A percentile compares a stretch with the other conserved stretches of the same genome.
phyloP scores from a whole-genome alignment of 2,113 vertebrate species.

The Dicentrarchus labrax region DNA sequence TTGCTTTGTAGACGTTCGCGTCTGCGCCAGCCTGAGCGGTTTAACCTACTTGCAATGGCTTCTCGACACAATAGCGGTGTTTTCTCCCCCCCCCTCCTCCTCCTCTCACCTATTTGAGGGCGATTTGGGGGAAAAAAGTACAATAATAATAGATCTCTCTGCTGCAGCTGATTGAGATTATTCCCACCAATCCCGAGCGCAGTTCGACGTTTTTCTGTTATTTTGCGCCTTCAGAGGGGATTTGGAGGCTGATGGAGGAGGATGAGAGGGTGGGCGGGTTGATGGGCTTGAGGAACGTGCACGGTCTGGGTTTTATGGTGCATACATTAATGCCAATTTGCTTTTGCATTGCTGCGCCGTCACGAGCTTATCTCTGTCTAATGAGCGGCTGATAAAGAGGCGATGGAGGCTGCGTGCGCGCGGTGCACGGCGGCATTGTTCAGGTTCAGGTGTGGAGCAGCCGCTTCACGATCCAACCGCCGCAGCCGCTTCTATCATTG shows the following conservation, averaged over 20 bases:
- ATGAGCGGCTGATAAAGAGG: constrained; percentile 33
- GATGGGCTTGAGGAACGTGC: neutral
- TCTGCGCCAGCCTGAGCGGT: constrained; percentile 82
- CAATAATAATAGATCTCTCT: no score
- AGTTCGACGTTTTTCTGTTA: neutral
- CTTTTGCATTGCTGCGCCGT: constrained; percentile 33
- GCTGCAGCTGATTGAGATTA: constrained; percentile 4
- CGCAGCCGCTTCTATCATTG: constrained; percentile 41
- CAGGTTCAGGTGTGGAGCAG: constrained; percentile 61
- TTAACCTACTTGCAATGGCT: constrained; percentile 78
- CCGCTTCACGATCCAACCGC: constrained; percentile 27
- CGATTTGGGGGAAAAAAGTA: neutral
- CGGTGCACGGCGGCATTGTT: constrained; percentile 59
- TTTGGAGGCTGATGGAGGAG: constrained; percentile 6
- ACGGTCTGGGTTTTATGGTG: constrained; percentile 47
- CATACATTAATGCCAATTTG: constrained; percentile 55
- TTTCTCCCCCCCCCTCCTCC: neutral
- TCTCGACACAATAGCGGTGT: constrained; percentile 72
- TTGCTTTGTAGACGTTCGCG: constrained; percentile 45
- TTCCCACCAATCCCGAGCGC: constrained; percentile 3
- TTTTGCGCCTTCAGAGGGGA: constrained; percentile 12
- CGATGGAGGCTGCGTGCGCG: constrained; percentile 28
- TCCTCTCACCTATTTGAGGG: constrained; percentile 8
- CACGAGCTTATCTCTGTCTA: constrained; percentile 34
- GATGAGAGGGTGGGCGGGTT: constrained; percentile 7